These are phyloP conservation scores for Echinops telfairi DNA, from an alignment of 2,113 vertebrate species.

Conservation along the genomic window DNA sequence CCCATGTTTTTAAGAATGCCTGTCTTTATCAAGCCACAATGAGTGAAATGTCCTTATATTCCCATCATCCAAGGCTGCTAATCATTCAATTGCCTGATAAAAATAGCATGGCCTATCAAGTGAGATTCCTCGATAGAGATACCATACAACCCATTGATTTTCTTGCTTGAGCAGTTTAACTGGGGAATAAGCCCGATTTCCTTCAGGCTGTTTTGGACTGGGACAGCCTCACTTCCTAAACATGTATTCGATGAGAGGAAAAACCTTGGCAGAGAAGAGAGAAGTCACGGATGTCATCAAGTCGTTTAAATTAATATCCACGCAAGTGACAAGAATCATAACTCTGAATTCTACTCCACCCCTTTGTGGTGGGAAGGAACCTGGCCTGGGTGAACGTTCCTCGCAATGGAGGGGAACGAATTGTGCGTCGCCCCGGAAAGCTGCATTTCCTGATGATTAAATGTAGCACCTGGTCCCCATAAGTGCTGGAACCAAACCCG, in stretches of 20 bases:
- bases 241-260: not conserved
- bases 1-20: too few relatives aligned
- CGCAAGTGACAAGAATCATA: not conserved
- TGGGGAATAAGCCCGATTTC: not conserved
- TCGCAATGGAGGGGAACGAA: fast-evolving
- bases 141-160: not conserved
- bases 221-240: not conserved
- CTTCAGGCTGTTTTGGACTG: not conserved
- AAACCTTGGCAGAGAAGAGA: not conserved
- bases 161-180: not conserved
- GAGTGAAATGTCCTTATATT: not conserved
- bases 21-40: constrained; percentile 3
- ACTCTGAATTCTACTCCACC: too few relatives aligned
- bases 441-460: not conserved
- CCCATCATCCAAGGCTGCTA: not conserved
- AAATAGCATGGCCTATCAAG: not conserved
- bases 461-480: not conserved
- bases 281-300: not conserved
- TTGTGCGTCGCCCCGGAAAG: not conserved
- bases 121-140: not conserved
- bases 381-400: fast-evolving
- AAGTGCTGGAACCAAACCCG: not conserved
- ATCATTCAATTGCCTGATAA: not conserved
- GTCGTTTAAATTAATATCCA: constrained; percentile 36
- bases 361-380: fast-evolving